Evolutionary conservation across 2,797 vertebrate species (phyloP), one percentile per base, ranked within the genome.

Genomic region (Percopsis omiscomaycus): DNA sequence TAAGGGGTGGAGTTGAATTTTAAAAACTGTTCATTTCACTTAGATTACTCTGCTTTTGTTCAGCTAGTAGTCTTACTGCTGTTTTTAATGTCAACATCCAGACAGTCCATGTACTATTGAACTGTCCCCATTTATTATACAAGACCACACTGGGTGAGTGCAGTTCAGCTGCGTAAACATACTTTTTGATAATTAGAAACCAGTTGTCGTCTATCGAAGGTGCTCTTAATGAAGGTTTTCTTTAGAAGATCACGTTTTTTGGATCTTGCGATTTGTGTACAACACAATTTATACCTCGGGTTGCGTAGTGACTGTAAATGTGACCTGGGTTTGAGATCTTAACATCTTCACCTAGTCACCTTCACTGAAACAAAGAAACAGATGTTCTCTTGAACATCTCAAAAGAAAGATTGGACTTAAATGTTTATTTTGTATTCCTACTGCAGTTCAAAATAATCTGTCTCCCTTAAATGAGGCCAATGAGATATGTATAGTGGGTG

Each of bases 391-490:
- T 56, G 74, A 79, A 67, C 30, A 12, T 64, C 49, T 56, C n/a
- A 62, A 71, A 64, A 73, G 37, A 61, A 54, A 37, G 56, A 64
- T 56, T 66, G 15, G 42, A 3, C n/a, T 58, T 80, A 56, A 56
- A 27, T 55, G 50, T 78, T 37, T 57, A 59, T 73, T 62, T 76
- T 76, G 53, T 73, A 71, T 67, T 62, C 48, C 48, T 61, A 15
- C 9, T 37, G 47, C 3, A 57, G 69, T 73, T 72, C 28, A 73
- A 71, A 58, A 32, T 15, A 45, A 49, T 67, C 16, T 9, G 14
- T 53, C 14, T 66, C 71, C 66, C 65, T 72, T 50, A 66, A 54
- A 77, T 45, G 60, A 75, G 66, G 61, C 73, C 55, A 66, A 58
- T 5, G 37, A 66, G 61, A 58, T 47, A 27, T 42, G 55, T 32